phyloP scores from a whole-genome alignment of 2,797 vertebrate species.

The Helostoma temminkii region DNA sequence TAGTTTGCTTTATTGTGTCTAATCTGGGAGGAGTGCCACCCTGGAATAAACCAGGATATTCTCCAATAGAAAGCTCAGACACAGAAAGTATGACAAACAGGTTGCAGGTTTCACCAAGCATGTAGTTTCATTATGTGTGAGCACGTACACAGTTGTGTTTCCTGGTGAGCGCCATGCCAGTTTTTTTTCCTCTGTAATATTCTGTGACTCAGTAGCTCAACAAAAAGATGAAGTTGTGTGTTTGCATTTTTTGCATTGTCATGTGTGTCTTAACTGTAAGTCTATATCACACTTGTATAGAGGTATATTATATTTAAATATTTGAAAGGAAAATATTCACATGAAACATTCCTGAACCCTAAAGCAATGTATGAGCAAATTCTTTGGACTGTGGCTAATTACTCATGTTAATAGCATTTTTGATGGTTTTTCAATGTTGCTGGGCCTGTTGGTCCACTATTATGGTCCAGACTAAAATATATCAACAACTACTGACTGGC shows the following conservation, averaged over 20 bases:
- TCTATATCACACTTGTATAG: not conserved
- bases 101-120: constrained; percentile 41
- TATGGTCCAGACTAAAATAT: not conserved
- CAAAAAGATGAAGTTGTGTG: constrained; percentile 6
- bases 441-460: too few relatives aligned
- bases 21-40: constrained; percentile 21
- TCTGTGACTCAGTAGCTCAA: constrained; percentile 8
- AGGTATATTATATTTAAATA: not conserved
- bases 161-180: not conserved
- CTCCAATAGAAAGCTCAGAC: constrained; percentile 4
- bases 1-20: too few relatives aligned
- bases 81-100: constrained; percentile 15
- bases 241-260: not conserved
- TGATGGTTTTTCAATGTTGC: too few relatives aligned
- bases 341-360: too few relatives aligned
- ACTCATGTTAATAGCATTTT: too few relatives aligned
- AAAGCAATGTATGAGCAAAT: not conserved
- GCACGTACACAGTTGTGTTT: not conserved
- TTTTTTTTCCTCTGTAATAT: constrained; percentile 1
- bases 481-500: not conserved
- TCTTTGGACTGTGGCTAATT: not conserved
- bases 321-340: not conserved
- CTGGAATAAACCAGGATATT: constrained; percentile 22
- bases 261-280: constrained; percentile 3
- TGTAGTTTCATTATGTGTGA: constrained; percentile 2